phyloP scores from a whole-genome alignment of 1,140 invertebrate genomes.

The Neodiprion pinetum region DNA sequence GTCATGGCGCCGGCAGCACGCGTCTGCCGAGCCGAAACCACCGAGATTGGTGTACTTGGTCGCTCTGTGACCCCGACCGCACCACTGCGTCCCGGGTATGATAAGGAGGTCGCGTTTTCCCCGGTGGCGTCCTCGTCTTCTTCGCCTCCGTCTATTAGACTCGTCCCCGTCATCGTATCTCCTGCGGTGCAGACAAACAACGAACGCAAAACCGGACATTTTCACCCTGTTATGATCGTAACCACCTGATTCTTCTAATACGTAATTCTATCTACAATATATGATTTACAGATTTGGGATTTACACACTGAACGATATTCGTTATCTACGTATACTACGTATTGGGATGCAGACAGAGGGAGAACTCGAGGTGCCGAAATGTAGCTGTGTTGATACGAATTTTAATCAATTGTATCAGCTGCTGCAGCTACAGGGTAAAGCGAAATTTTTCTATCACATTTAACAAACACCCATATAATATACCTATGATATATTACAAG shows the following conservation, averaged over 20 bases:
- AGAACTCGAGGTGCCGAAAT: too few relatives aligned
- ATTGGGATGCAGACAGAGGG: too few relatives aligned
- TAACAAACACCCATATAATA: too few relatives aligned
- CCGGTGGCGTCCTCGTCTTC: conserved; percentile 54
- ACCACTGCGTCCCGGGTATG: conserved; percentile 87
- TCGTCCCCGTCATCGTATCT: conserved; percentile 12
- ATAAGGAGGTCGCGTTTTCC: conserved; percentile 69
- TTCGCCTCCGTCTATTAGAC: conserved; percentile 22
- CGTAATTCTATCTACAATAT: conserved; percentile 8
- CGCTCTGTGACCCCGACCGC: conserved; percentile 81
- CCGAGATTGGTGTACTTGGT: conserved; percentile 79
- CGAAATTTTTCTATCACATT: too few relatives aligned
- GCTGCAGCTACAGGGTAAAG: too few relatives aligned
- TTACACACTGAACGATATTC: conserved; percentile 14
- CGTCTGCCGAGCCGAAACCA: conserved; percentile 76
- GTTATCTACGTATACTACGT: too few relatives aligned
- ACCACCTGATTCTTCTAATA: neutral
- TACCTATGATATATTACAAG: too few relatives aligned
- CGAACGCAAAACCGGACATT: neutral
- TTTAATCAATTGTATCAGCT: too few relatives aligned
- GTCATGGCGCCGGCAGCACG: conserved; percentile 86
- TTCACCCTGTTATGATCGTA: neutral
- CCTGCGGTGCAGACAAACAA: conserved; percentile 39
- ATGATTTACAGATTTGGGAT: conserved; percentile 24
- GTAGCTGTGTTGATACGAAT: too few relatives aligned